phyloP scores from a whole-genome alignment of 2,113 vertebrate species.

The Lucifuga dentata region DNA sequence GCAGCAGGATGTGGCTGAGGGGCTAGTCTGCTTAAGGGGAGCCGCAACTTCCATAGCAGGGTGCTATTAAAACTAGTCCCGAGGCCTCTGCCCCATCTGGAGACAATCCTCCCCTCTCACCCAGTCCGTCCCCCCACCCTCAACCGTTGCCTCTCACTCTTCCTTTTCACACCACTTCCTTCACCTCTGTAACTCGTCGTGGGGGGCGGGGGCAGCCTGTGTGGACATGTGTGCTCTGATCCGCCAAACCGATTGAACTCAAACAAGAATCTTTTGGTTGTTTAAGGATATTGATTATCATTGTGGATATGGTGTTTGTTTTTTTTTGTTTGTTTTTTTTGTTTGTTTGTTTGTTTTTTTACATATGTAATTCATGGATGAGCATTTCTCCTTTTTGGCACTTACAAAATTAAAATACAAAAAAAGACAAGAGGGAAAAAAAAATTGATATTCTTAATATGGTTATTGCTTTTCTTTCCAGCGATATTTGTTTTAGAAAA shows the following conservation, averaged over 20 bases:
- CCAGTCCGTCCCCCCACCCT: conserved; percentile 25
- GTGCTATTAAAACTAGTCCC: conserved; percentile 84
- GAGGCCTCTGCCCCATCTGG: conserved; percentile 45
- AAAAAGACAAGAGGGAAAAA: conserved; percentile 37
- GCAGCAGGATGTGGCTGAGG: conserved; percentile 55
- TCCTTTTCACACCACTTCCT: conserved; percentile 6
- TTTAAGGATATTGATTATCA: conserved; percentile 75
- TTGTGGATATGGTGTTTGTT: conserved; percentile 80
- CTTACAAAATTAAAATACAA: conserved; percentile 55
- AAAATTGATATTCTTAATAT: conserved; percentile 25
- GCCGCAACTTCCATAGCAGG: conserved; percentile 87
- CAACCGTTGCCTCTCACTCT: not conserved
- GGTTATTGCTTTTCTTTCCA: conserved; percentile 30
- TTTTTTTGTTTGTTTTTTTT: no score
- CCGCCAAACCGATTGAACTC: conserved; percentile 76
- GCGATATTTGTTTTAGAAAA: conserved; percentile 48
- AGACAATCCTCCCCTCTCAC: conserved; percentile 28
- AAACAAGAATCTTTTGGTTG: conserved; percentile 74
- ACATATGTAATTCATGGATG: conserved; percentile 59
- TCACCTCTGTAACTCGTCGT: conserved; percentile 25
- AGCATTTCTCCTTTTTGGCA: conserved; percentile 65
- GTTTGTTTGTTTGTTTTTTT: conserved; percentile 73
- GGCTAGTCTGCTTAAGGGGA: conserved; percentile 86
- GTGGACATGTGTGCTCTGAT: conserved; percentile 70
- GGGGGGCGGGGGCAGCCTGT: conserved; percentile 35